phyloP scores from a whole-genome alignment of 2,113 vertebrate genomes.

The Bungarus multicinctus region DNA sequence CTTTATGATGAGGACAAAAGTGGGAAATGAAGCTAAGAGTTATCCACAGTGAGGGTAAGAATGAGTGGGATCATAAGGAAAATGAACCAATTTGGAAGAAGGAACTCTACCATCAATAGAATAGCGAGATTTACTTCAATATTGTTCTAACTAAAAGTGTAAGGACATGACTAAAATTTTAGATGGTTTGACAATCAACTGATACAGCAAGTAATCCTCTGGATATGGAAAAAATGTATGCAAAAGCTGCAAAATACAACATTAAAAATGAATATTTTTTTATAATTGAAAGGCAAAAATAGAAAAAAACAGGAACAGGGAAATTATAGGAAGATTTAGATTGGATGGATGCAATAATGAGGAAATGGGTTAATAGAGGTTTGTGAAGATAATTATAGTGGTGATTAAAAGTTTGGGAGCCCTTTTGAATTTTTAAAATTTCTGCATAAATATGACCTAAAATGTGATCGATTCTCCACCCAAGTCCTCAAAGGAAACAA shows the following conservation, averaged over 20 bases:
- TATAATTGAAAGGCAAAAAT: background rate
- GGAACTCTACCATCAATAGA: background rate
- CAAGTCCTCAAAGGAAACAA: background rate
- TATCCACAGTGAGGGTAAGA: background rate
- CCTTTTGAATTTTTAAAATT: background rate
- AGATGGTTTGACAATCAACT: background rate
- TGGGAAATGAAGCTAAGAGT: background rate
- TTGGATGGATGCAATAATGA: background rate
- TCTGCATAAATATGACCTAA: background rate
- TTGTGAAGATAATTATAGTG: background rate
- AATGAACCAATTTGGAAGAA: background rate
- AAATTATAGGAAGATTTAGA: background rate
- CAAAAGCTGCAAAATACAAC: background rate
- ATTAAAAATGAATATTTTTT: background rate
- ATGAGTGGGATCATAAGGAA: background rate
- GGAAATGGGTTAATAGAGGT: background rate
- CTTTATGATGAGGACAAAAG: background rate
- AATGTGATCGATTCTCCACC: background rate
- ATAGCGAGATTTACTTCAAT: background rate
- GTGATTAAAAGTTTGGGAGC: background rate
- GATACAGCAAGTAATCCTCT: background rate
- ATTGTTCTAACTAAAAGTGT: background rate
- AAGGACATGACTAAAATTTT: background rate
- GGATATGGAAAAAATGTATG: background rate
- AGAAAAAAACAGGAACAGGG: background rate